Percentiles rank a stretch among this genome's conserved stretches.
phyloP scores from a whole-genome alignment of 2,888 invertebrate genomes.

The Magallana nippona region DNA sequence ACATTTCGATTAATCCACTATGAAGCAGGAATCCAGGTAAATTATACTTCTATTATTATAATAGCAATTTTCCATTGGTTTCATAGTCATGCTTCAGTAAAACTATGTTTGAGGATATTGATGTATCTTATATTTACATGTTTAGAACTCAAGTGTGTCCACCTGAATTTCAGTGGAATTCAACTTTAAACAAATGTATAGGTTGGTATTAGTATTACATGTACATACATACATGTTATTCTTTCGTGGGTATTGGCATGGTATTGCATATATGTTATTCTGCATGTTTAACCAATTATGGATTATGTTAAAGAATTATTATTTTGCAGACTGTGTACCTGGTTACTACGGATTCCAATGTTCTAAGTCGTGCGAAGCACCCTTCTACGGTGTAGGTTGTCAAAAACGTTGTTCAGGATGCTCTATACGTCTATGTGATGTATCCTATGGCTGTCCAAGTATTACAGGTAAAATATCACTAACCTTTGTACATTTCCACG shows the following conservation, averaged over 20 bases:
- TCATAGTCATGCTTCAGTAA: too few species aligned
- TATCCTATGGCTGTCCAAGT: neutral
- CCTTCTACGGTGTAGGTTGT: neutral
- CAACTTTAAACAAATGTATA: neutral
- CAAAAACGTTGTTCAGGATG: neutral
- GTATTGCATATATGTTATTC: too few species aligned
- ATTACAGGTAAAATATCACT: neutral
- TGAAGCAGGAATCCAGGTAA: too few species aligned
- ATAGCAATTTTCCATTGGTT: too few species aligned
- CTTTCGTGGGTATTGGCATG: neutral
- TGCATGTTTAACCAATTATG: too few species aligned
- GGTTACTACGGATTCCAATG: neutral
- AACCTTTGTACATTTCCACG: neutral
- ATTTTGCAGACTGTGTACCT: neutral
- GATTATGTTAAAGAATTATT: neutral
- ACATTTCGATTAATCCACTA: too few species aligned
- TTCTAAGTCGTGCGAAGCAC: neutral
- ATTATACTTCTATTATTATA: too few species aligned
- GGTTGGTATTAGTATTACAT: neutral
- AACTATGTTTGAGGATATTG: neutral
- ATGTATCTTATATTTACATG: neutral
- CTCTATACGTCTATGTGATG: neutral
- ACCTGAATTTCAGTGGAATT: slow-evolving; percentile 7
- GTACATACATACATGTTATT: too few species aligned
- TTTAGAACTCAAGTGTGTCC: neutral